Evolutionary conservation across 1,140 invertebrate genomes (phyloP), one percentile per base, ranked within the genome.

Genomic region (Conopomorpha cramerella): DNA sequence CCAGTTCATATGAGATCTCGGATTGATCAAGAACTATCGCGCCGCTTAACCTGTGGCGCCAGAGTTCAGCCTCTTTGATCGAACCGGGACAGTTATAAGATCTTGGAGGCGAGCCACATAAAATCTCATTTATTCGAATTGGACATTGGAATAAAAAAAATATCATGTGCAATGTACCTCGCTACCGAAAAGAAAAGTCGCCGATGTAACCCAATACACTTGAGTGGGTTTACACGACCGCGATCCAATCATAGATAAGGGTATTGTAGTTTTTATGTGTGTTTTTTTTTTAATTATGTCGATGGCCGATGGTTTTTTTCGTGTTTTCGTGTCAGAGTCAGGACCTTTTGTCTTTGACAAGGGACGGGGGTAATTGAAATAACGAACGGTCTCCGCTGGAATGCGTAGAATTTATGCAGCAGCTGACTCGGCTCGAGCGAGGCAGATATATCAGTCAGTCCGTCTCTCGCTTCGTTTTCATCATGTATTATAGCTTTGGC

Each of bases 211-310:
- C 47, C n/a, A n/a, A 61, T 64, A 61, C 64, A 63, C 61, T 59
- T 57, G 57, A 64, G 49, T 55, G 59, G 55, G 50, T 63, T 68
- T 68, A 73, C 64, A 71, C 51, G 53, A 67, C 68, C 66, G 58
- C 64, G 68, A 73, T 73, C 55, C 64, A 65, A 73, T 73, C 68
- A 71, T 73, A 73, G 68, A 73, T 73, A 73, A 68, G 46, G 45
- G 43, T 43, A 50, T 55, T 53, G 54, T 48, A 7, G 13, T 18
- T 31, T 44, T 40, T 49, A 17, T 32, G 18, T 26, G 38, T 32
- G 25, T 43, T 32, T 51, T 52, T 60, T 59, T 61, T 65, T 57
- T 56, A 54, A 53, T 55, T 61, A 46, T 39, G 43, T 45, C 56
- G 58, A 58, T 53, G 55, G 53, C 39, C 51, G 51, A 51, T 63